Evolutionary conservation across 2,797 vertebrate genomes (phyloP).

Genomic region (Pseudochirops cupreus): DNA sequence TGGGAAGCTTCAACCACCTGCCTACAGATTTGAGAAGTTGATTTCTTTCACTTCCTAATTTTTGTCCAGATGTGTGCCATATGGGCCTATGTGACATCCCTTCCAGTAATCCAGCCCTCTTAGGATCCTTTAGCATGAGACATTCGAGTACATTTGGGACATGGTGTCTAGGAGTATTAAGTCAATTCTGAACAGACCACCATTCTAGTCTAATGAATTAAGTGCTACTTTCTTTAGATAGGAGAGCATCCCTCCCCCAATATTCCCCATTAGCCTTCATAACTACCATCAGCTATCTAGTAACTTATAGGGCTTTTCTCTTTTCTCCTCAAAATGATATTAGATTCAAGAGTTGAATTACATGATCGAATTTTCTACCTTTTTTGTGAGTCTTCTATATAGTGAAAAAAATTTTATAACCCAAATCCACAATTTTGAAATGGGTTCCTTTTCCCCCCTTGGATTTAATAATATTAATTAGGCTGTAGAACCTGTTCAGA

Average conservation of each 20-base stretch:
- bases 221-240: slow-evolving; percentile 34
- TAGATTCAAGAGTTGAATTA: slow-evolving; percentile 8
- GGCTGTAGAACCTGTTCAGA: slow-evolving; percentile 18
- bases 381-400: slow-evolving; percentile 47
- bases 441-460: slow-evolving; percentile 1
- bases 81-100: slow-evolving; percentile 45
- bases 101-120: slow-evolving; percentile 20
- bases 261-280: not conserved
- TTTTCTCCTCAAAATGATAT: slow-evolving; percentile 58
- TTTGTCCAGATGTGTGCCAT: slow-evolving; percentile 73
- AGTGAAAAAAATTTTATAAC: not conserved
- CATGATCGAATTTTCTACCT: slow-evolving; percentile 42
- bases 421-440: not conserved
- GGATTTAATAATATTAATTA: slow-evolving; percentile 38
- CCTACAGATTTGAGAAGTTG: slow-evolving; percentile 45
- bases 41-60: slow-evolving; percentile 65
- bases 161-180: not conserved
- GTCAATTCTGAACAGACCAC: slow-evolving; percentile 9
- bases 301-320: slow-evolving; percentile 27
- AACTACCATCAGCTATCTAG: not conserved
- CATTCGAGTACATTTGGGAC: not conserved
- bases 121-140: slow-evolving; percentile 25
- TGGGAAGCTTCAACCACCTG: slow-evolving; percentile 66
- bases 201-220: slow-evolving; percentile 36
- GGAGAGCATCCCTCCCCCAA: not conserved